Evolutionary conservation across 2,888 invertebrate species (phyloP), one percentile per base, ranked within the genome.

Genomic region (Microctonus hyperodae): DNA sequence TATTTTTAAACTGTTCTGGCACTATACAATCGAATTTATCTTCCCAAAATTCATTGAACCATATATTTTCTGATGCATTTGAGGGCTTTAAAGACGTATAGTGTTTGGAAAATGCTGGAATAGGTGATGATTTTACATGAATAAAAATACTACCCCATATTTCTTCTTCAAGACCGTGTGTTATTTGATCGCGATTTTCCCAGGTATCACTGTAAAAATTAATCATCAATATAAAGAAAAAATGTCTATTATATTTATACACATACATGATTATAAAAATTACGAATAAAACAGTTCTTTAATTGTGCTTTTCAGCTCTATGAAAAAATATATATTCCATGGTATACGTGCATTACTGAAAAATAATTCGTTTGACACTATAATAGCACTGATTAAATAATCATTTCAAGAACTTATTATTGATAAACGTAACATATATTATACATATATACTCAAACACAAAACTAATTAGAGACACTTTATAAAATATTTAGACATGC

Each of bases 31-130:
- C 86, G 83, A 92, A 92, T 74, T 88, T 88, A 70, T 87, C 85
- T 80, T 92, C 90, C 93, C 93, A 93, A 83, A 92, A 92, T 81
- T 93, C 93, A 74, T 86, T 85, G 83, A 93, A 93, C 89, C 89
- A 89, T 0, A 92, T 92, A 83, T 93, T 93, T 61, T 90, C 85
- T 7, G 83, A 79, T 82, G 92, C 91, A 76, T 85, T 88, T 70
- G 86, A 80, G 0, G 91, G 91, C 68, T 87, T 87, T 58, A 92
- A 86, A 0, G 87, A 83, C 75, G 88, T 89, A 83, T 92, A 93
- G 82, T 92, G 88, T 6, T 87, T 81, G 79, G 92, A 90, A 80
- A 91, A 91, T 67, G 87, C 85, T 31, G 81, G 78, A 37, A 90
- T 88, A 81, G 89, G 88, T 0, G 92, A 91, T 20, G 93, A 92